Evolutionary conservation across 2,888 invertebrate species (phyloP).

Genomic region (Ariolimax columbianus): DNA sequence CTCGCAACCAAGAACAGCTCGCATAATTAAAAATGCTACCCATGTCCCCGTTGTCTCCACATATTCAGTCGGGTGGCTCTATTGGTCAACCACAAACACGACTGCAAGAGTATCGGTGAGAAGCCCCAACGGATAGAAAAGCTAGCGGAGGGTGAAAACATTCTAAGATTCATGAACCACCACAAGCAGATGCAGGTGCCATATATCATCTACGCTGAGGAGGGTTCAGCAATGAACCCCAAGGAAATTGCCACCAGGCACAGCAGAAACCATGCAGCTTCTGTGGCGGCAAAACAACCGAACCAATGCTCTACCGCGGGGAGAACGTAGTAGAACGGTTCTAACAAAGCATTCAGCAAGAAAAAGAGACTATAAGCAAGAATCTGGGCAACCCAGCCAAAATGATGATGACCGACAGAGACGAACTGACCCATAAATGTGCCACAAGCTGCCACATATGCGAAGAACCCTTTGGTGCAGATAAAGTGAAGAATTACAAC

Average conservation of each 20-base stretch:
- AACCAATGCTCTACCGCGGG: neutral
- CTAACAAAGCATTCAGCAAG: neutral
- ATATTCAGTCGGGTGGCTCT: neutral
- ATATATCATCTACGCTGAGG: neutral
- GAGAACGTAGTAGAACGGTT: neutral
- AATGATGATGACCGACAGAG: neutral
- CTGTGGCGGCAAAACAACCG: neutral
- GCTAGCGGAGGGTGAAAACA: neutral
- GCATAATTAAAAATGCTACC: neutral
- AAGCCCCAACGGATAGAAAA: neutral
- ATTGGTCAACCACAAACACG: neutral
- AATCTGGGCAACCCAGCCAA: neutral
- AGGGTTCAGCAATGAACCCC: neutral
- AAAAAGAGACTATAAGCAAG: neutral
- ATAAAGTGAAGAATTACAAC: neutral
- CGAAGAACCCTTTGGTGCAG: neutral
- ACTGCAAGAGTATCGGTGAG: neutral
- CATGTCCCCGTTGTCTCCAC: neutral
- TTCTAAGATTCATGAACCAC: constrained; percentile 8
- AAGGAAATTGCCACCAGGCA: neutral
- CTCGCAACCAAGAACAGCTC: neutral
- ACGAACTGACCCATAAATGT: neutral
- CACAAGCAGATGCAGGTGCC: neutral
- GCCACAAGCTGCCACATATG: neutral
- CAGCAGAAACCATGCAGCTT: neutral